Evolutionary conservation across 2,113 vertebrate genomes (phyloP).

Genomic region (Alethe diademata): DNA sequence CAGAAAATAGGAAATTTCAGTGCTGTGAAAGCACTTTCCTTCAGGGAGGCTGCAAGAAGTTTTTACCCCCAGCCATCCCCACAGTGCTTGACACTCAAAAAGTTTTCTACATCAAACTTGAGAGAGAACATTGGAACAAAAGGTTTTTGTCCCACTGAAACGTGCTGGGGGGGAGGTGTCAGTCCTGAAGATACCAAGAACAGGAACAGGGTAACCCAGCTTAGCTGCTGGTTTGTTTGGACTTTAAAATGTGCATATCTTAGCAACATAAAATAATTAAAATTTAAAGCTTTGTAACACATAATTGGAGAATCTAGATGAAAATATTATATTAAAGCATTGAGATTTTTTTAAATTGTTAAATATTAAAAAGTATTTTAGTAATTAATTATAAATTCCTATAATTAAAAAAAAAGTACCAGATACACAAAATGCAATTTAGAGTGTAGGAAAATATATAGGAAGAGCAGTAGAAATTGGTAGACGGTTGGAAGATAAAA

Average conservation of each 20-base stretch:
- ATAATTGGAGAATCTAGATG: not conserved
- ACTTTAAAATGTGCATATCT: not conserved
- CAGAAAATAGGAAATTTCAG: not conserved
- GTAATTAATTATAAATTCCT: not conserved
- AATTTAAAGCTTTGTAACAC: not conserved
- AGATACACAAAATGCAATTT: not conserved
- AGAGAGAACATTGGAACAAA: not conserved
- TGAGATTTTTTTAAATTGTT: not conserved
- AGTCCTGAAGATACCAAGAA: not conserved
- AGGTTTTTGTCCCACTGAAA: not conserved
- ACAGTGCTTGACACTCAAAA: accelerated
- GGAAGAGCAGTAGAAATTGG: not conserved
- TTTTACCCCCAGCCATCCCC: not conserved
- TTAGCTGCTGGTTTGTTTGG: not conserved
- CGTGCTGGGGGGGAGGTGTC: not conserved
- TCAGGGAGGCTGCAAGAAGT: not conserved
- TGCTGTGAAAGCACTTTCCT: not conserved
- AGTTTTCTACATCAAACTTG: not conserved
- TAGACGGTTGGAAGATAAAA: not conserved
- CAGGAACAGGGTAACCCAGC: not conserved
- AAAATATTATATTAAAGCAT: not conserved
- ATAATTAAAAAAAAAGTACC: not conserved
- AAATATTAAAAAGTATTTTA: not conserved
- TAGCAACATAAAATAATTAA: not conserved
- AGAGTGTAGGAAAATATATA: not conserved